Evolutionary conservation across 2,888 invertebrate species (phyloP).

Genomic region (Mythimna impura): DNA sequence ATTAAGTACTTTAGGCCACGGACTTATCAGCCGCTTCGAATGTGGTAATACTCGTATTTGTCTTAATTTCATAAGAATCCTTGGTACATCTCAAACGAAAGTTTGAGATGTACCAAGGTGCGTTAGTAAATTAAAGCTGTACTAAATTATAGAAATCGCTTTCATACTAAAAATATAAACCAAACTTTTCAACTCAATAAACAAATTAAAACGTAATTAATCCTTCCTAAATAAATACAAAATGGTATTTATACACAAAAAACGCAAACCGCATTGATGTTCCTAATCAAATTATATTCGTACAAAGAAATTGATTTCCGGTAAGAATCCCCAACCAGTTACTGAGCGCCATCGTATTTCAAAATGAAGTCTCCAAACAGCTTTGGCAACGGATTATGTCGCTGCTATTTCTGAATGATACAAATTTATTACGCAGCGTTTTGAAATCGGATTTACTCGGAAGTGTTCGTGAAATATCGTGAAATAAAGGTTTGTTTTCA

Average conservation of each 20-base stretch:
- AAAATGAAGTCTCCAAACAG: constrained; percentile 52
- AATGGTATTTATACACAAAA: not conserved
- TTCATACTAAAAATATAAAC: not conserved
- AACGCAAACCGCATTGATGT: constrained; percentile 18
- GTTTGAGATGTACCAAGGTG: too few species aligned
- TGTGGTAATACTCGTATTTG: too few species aligned
- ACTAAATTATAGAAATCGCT: not conserved
- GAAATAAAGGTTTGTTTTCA: constrained; percentile 25
- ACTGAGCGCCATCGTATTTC: constrained; percentile 36
- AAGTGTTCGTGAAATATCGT: constrained; percentile 29
- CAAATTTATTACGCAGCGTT: constrained; percentile 40
- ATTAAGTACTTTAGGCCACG: too few species aligned
- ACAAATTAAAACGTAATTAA: not conserved
- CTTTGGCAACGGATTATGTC: constrained; percentile 49
- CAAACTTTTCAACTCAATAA: not conserved
- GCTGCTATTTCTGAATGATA: constrained; percentile 42
- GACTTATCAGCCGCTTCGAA: too few species aligned
- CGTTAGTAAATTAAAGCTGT: too few species aligned
- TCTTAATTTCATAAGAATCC: too few species aligned
- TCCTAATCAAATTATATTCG: constrained; percentile 29
- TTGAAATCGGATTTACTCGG: constrained; percentile 42
- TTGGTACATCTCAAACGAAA: too few species aligned
- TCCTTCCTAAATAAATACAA: constrained; percentile 11
- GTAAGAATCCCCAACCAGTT: constrained; percentile 33
- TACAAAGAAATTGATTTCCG: constrained; percentile 29